A percentile compares a stretch with the other conserved stretches of the same genome.
Conservation (phyloP, 2,888 invertebrate genomes). For the Galerucella pusilla region DNA sequence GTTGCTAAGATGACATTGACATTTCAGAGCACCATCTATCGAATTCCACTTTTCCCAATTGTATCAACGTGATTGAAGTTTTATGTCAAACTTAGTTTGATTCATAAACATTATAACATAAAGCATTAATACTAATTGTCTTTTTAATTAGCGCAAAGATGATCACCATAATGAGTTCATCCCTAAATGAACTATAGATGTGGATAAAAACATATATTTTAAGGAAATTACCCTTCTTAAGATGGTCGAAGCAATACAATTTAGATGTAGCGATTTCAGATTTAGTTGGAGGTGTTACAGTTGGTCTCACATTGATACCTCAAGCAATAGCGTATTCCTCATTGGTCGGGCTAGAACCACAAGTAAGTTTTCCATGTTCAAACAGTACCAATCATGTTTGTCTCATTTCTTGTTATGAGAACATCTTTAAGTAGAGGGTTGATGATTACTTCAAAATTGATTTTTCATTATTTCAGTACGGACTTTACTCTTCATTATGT, state of each 20-base stretch:
- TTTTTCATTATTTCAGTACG: conserved; percentile 77
- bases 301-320: conserved; percentile 82
- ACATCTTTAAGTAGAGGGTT: too few species aligned
- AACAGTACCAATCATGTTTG: too few species aligned
- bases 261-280: conserved; percentile 72
- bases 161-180: not conserved
- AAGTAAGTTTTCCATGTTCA: conserved; percentile 71
- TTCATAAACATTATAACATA: not conserved
- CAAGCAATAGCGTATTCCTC: conserved; percentile 83
- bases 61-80: not conserved
- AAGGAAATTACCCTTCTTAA: conserved; percentile 66
- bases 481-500: conserved; percentile 83
- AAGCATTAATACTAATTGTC: not conserved
- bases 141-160: not conserved
- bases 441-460: too few species aligned
- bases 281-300: conserved; percentile 80
- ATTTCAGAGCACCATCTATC: too few species aligned
- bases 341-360: conserved; percentile 78
- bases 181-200: not conserved
- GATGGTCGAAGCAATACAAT: conserved; percentile 72
- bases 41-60: too few species aligned
- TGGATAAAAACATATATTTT: conserved; percentile 26
- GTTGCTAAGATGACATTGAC: too few species aligned
- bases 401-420: too few species aligned
- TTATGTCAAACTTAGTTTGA: not conserved